These are phyloP conservation scores for Ctenopoma kingsleyae DNA, from an alignment of 2,797 vertebrate genomes.

Conservation along the genomic window DNA sequence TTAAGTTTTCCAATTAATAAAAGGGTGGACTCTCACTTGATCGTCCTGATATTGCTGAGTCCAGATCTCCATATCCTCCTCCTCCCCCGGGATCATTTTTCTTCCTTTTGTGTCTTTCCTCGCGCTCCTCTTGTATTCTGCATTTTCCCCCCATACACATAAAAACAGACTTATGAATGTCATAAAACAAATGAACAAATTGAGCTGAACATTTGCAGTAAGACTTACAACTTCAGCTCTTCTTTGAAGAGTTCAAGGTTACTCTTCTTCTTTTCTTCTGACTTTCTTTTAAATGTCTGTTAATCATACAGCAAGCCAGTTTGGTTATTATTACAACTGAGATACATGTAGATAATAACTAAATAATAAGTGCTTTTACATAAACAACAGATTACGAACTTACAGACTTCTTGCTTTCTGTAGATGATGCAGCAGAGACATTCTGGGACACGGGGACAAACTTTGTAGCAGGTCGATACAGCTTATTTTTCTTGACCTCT, in stretches of 20 bases:
- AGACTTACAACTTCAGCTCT: slow-evolving; percentile 86
- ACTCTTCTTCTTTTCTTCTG: slow-evolving; percentile 89
- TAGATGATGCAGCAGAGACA: slow-evolving; percentile 55
- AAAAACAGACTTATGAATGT: background rate
- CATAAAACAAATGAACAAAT: background rate
- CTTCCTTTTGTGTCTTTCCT: slow-evolving; percentile 86
- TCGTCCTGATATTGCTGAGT: slow-evolving; percentile 76
- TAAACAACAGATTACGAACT: slow-evolving; percentile 48
- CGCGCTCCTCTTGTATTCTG: slow-evolving; percentile 89
- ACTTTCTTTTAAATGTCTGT: slow-evolving; percentile 83
- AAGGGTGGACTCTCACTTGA: slow-evolving; percentile 75
- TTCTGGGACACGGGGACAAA: slow-evolving; percentile 71
- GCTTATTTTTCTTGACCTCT: slow-evolving; percentile 83
- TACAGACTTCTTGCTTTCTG: slow-evolving; percentile 82
- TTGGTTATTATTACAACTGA: background rate
- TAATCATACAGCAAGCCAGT: slow-evolving; percentile 16
- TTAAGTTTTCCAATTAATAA: background rate
- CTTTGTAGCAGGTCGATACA: slow-evolving; percentile 84
- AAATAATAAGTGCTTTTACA: too few relatives aligned
- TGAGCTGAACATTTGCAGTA: background rate
- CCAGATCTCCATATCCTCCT: slow-evolving; percentile 73
- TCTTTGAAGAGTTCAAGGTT: slow-evolving; percentile 90
- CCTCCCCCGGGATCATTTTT: slow-evolving; percentile 74
- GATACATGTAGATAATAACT: too few relatives aligned
- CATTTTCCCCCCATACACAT: slow-evolving; percentile 9